Conservation (phyloP, 2,797 vertebrate genomes). For the Agapornis canus region DNA sequence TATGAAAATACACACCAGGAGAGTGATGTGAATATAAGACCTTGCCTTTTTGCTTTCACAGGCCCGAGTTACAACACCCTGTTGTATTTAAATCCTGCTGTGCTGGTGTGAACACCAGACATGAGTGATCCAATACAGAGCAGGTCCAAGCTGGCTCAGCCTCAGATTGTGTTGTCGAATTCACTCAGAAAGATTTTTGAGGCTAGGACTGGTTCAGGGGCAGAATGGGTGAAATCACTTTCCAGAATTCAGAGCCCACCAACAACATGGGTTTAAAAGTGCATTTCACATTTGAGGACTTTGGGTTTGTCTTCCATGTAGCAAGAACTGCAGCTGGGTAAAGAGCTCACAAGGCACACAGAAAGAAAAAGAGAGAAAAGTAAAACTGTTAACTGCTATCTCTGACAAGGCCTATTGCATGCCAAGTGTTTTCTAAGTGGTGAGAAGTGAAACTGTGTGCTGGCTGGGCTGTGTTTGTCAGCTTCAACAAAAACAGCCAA, state of each 20-base stretch:
- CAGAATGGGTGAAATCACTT: not conserved
- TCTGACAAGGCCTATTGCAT: not conserved
- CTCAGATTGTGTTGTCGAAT: not conserved
- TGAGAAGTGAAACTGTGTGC: not conserved
- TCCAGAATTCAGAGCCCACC: not conserved
- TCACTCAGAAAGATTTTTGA: not conserved
- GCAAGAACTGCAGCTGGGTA: not conserved
- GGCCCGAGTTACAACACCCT: not conserved
- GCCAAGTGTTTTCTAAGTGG: not conserved
- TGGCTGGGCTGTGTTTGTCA: not conserved
- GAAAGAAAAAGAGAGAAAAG: not conserved
- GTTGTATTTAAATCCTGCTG: not conserved
- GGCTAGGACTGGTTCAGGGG: not conserved
- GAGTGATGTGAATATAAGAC: not conserved
- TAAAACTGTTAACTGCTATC: not conserved
- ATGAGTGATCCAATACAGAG: constrained; percentile 23
- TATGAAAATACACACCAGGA: constrained; percentile 28
- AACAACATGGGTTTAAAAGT: not conserved
- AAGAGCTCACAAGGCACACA: not conserved
- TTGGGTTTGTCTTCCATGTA: fast-evolving
- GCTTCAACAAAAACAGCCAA: not conserved
- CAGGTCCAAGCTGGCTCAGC: constrained; percentile 19
- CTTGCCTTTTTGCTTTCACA: not conserved
- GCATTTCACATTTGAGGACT: not conserved
- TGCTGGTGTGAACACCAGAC: constrained; percentile 22